phyloP scores from a whole-genome alignment of 2,797 vertebrate genomes.

The Squalus acanthias region DNA sequence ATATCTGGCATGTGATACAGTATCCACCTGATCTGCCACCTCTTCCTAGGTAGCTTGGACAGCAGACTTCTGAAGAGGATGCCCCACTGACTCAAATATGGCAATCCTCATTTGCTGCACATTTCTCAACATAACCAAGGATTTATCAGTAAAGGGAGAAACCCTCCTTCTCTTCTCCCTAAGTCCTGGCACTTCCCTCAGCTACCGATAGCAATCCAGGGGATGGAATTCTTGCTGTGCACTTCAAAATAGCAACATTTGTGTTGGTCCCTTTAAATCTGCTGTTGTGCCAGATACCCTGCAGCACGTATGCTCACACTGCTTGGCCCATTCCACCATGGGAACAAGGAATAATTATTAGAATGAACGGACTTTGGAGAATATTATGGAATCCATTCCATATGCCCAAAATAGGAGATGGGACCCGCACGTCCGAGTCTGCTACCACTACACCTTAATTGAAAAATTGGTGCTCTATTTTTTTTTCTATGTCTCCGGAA shows the following conservation, averaged over 20 bases:
- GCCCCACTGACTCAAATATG: neutral
- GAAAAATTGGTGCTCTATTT: neutral
- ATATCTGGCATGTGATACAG: no score
- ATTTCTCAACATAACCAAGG: neutral
- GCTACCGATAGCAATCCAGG: neutral
- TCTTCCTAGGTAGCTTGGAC: neutral
- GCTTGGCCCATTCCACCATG: neutral
- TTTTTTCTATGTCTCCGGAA: neutral
- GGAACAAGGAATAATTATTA: neutral
- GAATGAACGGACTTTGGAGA: neutral
- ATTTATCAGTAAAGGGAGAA: neutral
- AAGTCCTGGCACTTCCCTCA: neutral
- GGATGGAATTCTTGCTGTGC: neutral
- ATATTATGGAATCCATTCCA: neutral
- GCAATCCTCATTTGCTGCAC: neutral
- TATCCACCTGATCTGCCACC: neutral
- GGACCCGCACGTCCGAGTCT: neutral
- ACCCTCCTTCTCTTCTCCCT: no score
- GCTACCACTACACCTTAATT: neutral
- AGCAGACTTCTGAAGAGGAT: neutral
- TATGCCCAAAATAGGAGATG: neutral
- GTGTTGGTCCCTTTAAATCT: neutral
- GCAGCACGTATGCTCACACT: neutral
- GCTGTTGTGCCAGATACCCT: neutral
- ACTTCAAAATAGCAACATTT: neutral